These are phyloP conservation scores for Apotomis betuletana DNA, from an alignment of 2,888 invertebrate genomes.

Conservation along the genomic window DNA sequence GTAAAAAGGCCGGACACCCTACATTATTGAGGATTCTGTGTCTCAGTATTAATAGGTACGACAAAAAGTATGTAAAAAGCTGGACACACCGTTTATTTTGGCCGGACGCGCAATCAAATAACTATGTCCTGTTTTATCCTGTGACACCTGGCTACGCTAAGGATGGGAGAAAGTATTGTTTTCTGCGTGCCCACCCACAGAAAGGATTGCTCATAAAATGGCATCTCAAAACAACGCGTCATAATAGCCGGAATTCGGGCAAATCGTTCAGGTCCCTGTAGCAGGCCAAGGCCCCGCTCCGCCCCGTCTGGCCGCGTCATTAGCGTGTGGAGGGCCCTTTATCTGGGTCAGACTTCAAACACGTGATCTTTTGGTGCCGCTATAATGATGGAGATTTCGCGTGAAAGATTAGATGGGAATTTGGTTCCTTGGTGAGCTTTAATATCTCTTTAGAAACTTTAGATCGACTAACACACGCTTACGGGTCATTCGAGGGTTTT, in stretches of 20 bases:
- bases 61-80: too few species aligned
- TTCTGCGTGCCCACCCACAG: too few species aligned
- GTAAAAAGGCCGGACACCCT: too few species aligned
- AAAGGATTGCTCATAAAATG: slow-evolving; percentile 6
- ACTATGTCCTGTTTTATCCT: too few species aligned
- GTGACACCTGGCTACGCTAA: too few species aligned
- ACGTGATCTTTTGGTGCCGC: slow-evolving; percentile 30
- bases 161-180: too few species aligned
- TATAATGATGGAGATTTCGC: slow-evolving; percentile 40
- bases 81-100: too few species aligned
- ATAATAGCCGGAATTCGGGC: slow-evolving; percentile 35
- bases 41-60: too few species aligned
- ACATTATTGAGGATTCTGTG: too few species aligned
- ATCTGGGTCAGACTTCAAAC: slow-evolving; percentile 56
- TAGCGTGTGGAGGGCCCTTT: slow-evolving; percentile 53
- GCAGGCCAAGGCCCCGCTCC: slow-evolving; percentile 62
- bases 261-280: slow-evolving; percentile 47
- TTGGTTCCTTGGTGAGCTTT: background rate
- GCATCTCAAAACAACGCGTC: slow-evolving; percentile 19
- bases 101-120: too few species aligned
- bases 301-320: slow-evolving; percentile 61
- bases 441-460: background rate
- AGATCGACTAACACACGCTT: too few species aligned
- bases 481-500: too few species aligned
- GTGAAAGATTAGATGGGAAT: slow-evolving; percentile 27